phyloP scores from a whole-genome alignment of 2,113 vertebrate genomes.

The Stercorarius parasiticus region DNA sequence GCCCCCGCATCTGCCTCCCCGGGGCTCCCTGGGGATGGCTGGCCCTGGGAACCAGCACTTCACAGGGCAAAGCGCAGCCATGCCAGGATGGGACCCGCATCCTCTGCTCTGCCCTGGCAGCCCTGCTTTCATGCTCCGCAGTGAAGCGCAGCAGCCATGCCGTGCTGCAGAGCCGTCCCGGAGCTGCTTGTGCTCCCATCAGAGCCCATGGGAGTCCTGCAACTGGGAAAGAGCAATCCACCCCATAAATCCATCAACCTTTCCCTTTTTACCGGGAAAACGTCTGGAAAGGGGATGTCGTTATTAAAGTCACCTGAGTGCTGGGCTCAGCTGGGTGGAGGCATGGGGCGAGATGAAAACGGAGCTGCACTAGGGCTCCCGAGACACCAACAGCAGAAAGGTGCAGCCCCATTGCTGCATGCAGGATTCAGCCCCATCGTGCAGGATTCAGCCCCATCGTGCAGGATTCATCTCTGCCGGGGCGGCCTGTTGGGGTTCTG shows the following conservation, averaged over 20 bases:
- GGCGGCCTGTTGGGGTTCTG: accelerated
- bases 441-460: background rate
- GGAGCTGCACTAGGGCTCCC: accelerated
- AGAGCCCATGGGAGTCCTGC: background rate
- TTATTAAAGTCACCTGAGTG: background rate
- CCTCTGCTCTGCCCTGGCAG: background rate
- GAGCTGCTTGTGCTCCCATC: background rate
- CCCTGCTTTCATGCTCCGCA: accelerated
- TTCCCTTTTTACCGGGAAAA: accelerated
- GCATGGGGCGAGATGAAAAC: accelerated
- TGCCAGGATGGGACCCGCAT: accelerated
- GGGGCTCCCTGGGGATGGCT: background rate
- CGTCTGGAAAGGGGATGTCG: accelerated
- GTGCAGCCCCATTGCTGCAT: accelerated
- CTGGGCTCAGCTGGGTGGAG: background rate
- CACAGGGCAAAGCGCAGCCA: accelerated
- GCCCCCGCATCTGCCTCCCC: slow-evolving; percentile 10
- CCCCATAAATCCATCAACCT: background rate
- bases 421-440: background rate
- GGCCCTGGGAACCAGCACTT: background rate
- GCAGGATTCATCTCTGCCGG: background rate
- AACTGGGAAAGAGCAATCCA: background rate
- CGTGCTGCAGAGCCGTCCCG: accelerated
- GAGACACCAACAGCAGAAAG: accelerated
- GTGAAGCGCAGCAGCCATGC: background rate